Percentiles rank a stretch among this genome's conserved stretches.
Evolutionary conservation across 2,888 invertebrate genomes (phyloP).

Genomic region (Liposcelis brunnea): DNA sequence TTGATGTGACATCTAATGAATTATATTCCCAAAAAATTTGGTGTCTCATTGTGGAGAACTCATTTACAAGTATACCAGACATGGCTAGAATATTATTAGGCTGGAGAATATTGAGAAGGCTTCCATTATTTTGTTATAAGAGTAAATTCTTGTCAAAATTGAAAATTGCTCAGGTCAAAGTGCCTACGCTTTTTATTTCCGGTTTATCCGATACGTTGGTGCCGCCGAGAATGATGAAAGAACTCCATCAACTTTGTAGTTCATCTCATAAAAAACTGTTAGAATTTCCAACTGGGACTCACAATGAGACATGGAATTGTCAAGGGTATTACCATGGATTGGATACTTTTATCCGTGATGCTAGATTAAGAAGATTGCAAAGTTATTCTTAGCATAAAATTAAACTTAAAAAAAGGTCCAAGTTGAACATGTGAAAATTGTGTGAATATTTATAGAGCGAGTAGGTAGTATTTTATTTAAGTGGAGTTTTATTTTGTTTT

Average conservation of each 20-base stretch:
- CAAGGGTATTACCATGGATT: constrained; percentile 45
- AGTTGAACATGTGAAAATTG: too few relatives aligned
- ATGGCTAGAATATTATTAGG: constrained; percentile 74
- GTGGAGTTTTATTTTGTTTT: too few relatives aligned
- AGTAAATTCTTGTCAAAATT: constrained; percentile 51
- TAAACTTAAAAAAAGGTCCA: too few relatives aligned
- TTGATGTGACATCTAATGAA: constrained; percentile 62
- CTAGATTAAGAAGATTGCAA: too few relatives aligned
- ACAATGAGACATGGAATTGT: constrained; percentile 89
- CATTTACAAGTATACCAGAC: constrained; percentile 86
- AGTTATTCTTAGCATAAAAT: too few relatives aligned
- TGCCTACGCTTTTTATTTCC: constrained; percentile 74
- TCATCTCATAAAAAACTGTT: constrained; percentile 60
- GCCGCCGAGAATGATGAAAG: constrained; percentile 78
- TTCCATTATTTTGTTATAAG: constrained; percentile 74
- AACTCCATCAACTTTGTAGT: constrained; percentile 55
- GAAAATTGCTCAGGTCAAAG: constrained; percentile 27
- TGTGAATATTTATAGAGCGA: too few relatives aligned
- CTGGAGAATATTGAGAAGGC: constrained; percentile 48
- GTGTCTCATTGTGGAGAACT: constrained; percentile 83
- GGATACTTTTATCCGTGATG: too few relatives aligned
- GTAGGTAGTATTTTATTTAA: too few relatives aligned
- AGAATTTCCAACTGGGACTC: constrained; percentile 66
- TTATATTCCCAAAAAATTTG: constrained; percentile 64
- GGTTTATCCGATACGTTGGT: constrained; percentile 75